These are phyloP conservation scores for Chondrilla cf. caribensis DNA, from an alignment of 37 sponge, comb jelly and placozoan species.

Conservation along the genomic window DNA sequence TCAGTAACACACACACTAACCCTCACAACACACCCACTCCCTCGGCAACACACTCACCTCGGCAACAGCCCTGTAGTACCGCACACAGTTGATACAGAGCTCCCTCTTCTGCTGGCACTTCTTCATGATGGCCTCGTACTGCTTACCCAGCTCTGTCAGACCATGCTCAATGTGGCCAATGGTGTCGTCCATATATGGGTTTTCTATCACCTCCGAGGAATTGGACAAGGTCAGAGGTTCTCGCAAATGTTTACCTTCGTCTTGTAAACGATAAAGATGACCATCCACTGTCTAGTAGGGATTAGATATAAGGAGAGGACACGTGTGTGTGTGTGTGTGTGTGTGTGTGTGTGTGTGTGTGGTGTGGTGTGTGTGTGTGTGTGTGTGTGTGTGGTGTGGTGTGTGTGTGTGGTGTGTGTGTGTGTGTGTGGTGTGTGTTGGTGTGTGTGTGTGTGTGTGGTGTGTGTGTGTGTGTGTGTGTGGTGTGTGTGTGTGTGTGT, in stretches of 20 bases:
- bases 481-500: too few species aligned
- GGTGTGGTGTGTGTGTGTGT: not conserved
- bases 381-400: too few species aligned
- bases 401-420: too few species aligned
- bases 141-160: constrained; percentile 23
- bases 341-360: not conserved
- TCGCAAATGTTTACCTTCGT: constrained; percentile 19
- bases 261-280: constrained; percentile 16
- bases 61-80: constrained; percentile 50
- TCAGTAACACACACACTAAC: constrained; percentile 6
- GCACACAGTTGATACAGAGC: constrained; percentile 58
- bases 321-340: not conserved
- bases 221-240: not conserved
- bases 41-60: constrained; percentile 50
- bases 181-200: constrained; percentile 5
- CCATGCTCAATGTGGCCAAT: not conserved
- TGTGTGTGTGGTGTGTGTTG: too few species aligned
- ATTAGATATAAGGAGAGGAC: not conserved
- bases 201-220: constrained; percentile 3
- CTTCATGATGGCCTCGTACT: constrained; percentile 44
- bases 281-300: constrained; percentile 15
- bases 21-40: not conserved
- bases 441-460: too few species aligned
- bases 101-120: constrained; percentile 79
- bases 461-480: too few species aligned